Base-by-base conservation (phyloP, 2,113 vertebrate genomes). In the Paraplagusia blochii region DNA sequence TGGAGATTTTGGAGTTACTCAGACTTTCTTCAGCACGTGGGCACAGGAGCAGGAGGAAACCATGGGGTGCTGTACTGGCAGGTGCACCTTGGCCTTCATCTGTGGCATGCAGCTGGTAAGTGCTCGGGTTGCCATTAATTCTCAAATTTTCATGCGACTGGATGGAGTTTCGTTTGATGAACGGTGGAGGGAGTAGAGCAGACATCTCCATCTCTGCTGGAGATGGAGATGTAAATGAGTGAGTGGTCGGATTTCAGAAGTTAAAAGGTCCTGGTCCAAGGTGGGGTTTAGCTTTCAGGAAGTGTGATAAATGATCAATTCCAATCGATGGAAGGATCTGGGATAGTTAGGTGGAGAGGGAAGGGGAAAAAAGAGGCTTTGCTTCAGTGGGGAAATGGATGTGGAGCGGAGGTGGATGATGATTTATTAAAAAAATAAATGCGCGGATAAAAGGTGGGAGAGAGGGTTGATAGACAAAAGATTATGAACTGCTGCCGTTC, bases 41-140 rank as follows among this genome's bases (percentile, higher is more conserved):
- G 87, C 75, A 72, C 66, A 72, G 53, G 63, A 17, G 77, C 83
- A 85, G 68, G 87, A 77, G 84, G 87, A 85, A 92, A 89, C 82
- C 90, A 97, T 97, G 95, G 94, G 94, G 85, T 95, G 93, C 90
- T 97, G 95, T 90, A 95, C 93, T 70, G 95, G 95, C 85, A 92
- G 95, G 87, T 95, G 95, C 79, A 95, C 94, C 82, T 90, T 97
- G 76, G 91, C 95, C 85, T 94, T 93, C 81, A 92, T 96, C 90
- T 97, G 94, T 89, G 94, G 94, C 88, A 95, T 96, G 91, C 95
- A 97, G 90, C 92, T 97, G 94, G 95, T 97, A 90, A 96, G 95
- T 85, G 58, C 49, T 59, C 38, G 56, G 38, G 55, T 75, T 59
- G 43, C 18, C 64, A 60, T 73, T 58, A 62, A 77, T 70, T 47